Percentiles rank a stretch among this genome's conserved stretches.
phyloP scores from a whole-genome alignment of 1,140 invertebrate genomes.

The Ips nitidus region DNA sequence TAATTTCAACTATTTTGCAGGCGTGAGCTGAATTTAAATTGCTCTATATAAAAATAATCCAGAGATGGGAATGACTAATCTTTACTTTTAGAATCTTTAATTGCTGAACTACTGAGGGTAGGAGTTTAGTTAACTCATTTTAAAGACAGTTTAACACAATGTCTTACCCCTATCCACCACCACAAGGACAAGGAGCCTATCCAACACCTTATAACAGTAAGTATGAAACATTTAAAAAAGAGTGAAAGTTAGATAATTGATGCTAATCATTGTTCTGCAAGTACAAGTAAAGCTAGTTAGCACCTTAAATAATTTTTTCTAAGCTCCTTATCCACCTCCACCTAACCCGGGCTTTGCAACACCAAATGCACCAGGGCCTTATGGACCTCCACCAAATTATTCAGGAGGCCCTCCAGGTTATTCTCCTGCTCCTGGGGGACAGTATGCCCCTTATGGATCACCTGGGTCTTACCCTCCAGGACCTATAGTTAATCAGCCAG shows the following conservation, averaged over 20 bases:
- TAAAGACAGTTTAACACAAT: constrained; percentile 4
- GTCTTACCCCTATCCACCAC: constrained; percentile 38
- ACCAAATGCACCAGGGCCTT: constrained; percentile 1
- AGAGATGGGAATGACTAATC: neutral
- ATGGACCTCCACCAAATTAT: constrained; percentile 5
- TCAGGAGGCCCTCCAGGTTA: constrained; percentile 1
- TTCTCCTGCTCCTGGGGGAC: neutral
- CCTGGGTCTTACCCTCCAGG: constrained; percentile 2
- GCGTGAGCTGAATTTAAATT: no score
- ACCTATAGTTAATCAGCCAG: constrained; percentile 13
- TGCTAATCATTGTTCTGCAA: neutral
- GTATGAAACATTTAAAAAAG: neutral
- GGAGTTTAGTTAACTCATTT: neutral
- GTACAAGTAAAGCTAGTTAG: neutral
- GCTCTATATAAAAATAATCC: neutral
- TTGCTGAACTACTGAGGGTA: neutral
- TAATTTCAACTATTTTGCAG: no score
- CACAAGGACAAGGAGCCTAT: constrained; percentile 30
- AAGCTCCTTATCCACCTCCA: constrained; percentile 2
- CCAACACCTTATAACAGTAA: constrained; percentile 42
- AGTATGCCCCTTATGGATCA: constrained; percentile 13
- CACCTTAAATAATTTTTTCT: neutral
- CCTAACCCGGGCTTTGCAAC: constrained; percentile 1
- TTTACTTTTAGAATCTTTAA: neutral
- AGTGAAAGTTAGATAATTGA: neutral